Percentiles rank a stretch among this genome's conserved stretches.
Evolutionary conservation across 2,113 vertebrate species (phyloP).

Genomic region (Trematocara stigmaticum): DNA sequence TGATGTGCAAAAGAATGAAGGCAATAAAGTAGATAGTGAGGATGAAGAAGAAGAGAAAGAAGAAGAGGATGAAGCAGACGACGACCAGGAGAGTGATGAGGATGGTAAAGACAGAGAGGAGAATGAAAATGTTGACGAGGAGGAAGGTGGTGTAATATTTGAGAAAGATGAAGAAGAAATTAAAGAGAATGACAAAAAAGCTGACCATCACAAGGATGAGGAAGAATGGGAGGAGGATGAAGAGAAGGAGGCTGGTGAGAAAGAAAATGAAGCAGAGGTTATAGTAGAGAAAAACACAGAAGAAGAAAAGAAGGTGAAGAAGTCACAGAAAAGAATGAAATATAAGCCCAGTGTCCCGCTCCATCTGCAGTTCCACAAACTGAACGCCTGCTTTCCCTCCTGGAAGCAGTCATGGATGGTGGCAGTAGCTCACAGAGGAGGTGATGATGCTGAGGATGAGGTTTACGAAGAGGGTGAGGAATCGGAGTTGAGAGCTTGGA

Average conservation of each 20-base stretch:
- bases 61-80: background rate
- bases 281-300: background rate
- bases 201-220: background rate
- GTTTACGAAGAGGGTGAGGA: background rate
- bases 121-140: background rate
- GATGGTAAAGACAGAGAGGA: background rate
- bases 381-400: conserved; percentile 16
- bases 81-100: background rate
- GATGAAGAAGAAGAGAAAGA: background rate
- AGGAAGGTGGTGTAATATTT: background rate
- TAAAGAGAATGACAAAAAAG: background rate
- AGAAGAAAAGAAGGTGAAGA: background rate
- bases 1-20: background rate
- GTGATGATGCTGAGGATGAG: background rate
- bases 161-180: background rate
- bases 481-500: conserved; percentile 31
- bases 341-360: background rate
- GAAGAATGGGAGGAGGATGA: background rate
- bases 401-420: conserved; percentile 52
- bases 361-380: conserved; percentile 57
- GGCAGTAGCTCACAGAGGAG: conserved; percentile 8
- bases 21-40: background rate
- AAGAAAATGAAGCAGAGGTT: background rate
- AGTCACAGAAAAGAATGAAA: background rate
- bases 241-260: background rate